A percentile compares a stretch with the other conserved stretches of the same genome.
Conservation (phyloP, 2,888 invertebrate species). For the Embidobia sp. region DNA sequence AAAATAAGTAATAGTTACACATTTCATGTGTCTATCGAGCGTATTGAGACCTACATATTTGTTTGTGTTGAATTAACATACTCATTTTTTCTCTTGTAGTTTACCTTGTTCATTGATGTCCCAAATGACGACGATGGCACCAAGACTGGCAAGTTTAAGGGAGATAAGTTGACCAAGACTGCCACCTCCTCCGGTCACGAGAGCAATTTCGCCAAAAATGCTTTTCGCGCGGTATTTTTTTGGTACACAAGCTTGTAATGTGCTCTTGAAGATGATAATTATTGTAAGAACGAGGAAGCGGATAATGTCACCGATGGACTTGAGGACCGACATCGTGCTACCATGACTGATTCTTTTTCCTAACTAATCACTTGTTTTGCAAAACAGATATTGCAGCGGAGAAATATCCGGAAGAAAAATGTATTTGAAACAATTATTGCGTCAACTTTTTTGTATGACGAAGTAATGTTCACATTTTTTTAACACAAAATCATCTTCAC, state of each 20-base stretch:
- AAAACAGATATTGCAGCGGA: constrained; percentile 26
- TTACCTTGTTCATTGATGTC: constrained; percentile 93
- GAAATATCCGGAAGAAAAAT: no score
- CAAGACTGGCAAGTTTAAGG: constrained; percentile 88
- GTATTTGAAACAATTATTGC: no score
- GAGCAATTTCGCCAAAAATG: constrained; percentile 88
- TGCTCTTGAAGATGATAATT: constrained; percentile 82
- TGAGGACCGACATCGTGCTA: constrained; percentile 80
- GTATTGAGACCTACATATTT: no score
- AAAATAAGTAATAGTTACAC: no score
- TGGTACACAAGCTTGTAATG: constrained; percentile 82
- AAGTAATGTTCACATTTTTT: no score
- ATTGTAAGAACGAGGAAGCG: constrained; percentile 83
- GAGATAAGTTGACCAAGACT: constrained; percentile 92
- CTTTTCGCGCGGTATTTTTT: constrained; percentile 86
- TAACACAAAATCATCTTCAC: no score
- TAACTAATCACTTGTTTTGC: constrained; percentile 22
- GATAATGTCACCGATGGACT: constrained; percentile 84
- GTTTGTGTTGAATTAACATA: no score
- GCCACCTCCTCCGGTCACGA: constrained; percentile 95
- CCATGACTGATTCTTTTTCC: background rate
- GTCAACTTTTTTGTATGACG: no score
- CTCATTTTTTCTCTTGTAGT: no score
- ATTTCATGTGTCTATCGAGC: no score
- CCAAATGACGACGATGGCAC: constrained; percentile 92